phyloP scores from a whole-genome alignment of 2,113 vertebrate species.

The Andinoacara biseriatus region DNA sequence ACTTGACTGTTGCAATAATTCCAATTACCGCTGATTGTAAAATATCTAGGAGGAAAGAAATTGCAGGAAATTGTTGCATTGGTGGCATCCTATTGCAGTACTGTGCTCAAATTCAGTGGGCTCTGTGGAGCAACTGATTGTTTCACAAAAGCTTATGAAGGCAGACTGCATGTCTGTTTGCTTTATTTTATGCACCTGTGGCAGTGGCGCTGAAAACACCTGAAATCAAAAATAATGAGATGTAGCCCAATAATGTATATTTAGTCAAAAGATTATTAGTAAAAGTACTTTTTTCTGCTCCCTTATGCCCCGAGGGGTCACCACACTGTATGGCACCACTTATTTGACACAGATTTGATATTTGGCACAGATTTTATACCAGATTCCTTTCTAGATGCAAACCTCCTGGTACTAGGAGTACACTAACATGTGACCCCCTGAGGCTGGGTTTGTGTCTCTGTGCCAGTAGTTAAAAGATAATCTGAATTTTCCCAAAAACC shows the following conservation, averaged over 20 bases:
- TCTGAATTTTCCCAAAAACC: not conserved
- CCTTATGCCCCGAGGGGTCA: not conserved
- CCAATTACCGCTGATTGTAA: not conserved
- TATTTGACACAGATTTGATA: not conserved
- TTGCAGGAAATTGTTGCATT: not conserved
- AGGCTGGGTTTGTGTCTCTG: not conserved
- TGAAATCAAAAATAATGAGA: not conserved
- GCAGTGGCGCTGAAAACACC: not conserved
- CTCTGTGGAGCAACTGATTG: not conserved
- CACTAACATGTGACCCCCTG: not conserved
- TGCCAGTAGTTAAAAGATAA: not conserved
- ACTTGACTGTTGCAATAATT: not conserved
- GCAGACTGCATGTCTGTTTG: not conserved
- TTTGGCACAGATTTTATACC: not conserved
- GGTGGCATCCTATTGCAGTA: not conserved
- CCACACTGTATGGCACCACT: not conserved
- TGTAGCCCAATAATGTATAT: not conserved
- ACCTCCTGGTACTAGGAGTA: not conserved
- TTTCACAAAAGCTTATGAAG: not conserved
- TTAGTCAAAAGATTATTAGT: not conserved
- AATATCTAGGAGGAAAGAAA: not conserved
- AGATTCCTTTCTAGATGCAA: not conserved
- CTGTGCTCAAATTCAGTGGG: not conserved
- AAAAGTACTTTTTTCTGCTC: not conserved
- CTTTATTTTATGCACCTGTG: not conserved